Evolutionary conservation across 2,113 vertebrate species (phyloP), one percentile per base, ranked within the genome.

Genomic region (Orientallactaga bullata): DNA sequence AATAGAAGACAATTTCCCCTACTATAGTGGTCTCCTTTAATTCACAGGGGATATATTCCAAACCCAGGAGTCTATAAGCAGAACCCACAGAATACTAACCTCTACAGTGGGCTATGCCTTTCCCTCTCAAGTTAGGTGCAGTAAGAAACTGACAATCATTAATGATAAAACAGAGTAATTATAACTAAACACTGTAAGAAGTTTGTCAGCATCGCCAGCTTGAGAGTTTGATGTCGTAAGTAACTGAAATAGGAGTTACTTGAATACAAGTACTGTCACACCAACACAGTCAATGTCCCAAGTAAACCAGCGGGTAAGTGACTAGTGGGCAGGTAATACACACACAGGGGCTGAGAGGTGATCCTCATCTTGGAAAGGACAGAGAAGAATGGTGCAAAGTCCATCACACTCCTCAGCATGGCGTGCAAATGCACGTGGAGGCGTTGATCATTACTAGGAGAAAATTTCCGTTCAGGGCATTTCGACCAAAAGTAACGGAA

Each of bases 391-490:
- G 2, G 37, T 28, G 72, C 11, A 20, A 74, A 47, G 51, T 32
- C 32, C 7, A 4, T 47, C 37, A 47, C 17, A 13, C 82, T 51
- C 13, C 23, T n/a, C 3, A 23, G 20, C 24, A 24, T 26, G 32
- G 12, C 7, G 24, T 47, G 55, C 7, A 55, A 55, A 63, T 2
- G 7, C 16, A 51, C 23, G 26, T 18, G 32, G 28, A 68, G 12
- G 47, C 30, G 1, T n/a, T n/a, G n/a, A n/a, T n/a, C n/a, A n/a
- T n/a, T 55, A 5, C 7, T 55, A 9, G 4, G 8, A 23, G n/a
- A 55, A 69, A 37, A 23, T 26, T 58, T 71, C 21, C 47, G 58
- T 9, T 28, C 35, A 24, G 26, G 16, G 47, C 47, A 35, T 35
- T 71, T 20, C 2, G 65, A 26, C 42, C 2, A 35, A 17, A 18